phyloP scores from a whole-genome alignment of 2,888 invertebrate species.

The Dione juno region DNA sequence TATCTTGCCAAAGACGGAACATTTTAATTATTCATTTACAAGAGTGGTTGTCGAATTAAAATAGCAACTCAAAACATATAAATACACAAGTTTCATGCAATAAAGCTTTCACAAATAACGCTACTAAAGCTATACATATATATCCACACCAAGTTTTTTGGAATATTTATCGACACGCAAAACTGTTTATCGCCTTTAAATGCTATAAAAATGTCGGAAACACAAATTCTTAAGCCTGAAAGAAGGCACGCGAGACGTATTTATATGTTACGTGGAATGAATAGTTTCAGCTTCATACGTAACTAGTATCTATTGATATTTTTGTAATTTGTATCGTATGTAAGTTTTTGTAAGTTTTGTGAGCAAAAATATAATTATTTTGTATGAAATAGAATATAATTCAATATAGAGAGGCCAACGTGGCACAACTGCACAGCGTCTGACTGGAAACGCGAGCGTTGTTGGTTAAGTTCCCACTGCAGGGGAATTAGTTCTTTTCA shows the following conservation, averaged over 20 bases:
- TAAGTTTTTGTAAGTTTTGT: too few relatives aligned
- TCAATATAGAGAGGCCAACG: too few relatives aligned
- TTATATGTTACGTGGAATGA: neutral
- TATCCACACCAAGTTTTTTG: slow-evolving; percentile 33
- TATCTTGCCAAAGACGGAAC: neutral
- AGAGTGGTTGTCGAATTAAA: too few relatives aligned
- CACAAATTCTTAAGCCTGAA: slow-evolving; percentile 53
- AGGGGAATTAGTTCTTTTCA: too few relatives aligned
- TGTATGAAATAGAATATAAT: too few relatives aligned
- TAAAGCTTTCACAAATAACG: neutral
- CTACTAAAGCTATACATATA: slow-evolving; percentile 6
- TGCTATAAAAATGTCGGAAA: slow-evolving; percentile 72
- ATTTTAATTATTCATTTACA: too few relatives aligned
- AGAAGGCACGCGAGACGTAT: slow-evolving; percentile 19
- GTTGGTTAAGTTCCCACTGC: too few relatives aligned
- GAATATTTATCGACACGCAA: slow-evolving; percentile 31
- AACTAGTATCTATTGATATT: neutral
- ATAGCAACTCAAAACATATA: too few relatives aligned
- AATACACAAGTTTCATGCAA: neutral
- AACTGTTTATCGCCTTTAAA: slow-evolving; percentile 67
- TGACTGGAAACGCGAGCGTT: too few relatives aligned
- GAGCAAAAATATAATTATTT: too few relatives aligned
- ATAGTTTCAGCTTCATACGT: neutral
- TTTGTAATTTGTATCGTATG: neutral
- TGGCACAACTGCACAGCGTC: too few relatives aligned